Conservation (phyloP, 2,797 vertebrate genomes). For the Anguilla megastoma region DNA sequence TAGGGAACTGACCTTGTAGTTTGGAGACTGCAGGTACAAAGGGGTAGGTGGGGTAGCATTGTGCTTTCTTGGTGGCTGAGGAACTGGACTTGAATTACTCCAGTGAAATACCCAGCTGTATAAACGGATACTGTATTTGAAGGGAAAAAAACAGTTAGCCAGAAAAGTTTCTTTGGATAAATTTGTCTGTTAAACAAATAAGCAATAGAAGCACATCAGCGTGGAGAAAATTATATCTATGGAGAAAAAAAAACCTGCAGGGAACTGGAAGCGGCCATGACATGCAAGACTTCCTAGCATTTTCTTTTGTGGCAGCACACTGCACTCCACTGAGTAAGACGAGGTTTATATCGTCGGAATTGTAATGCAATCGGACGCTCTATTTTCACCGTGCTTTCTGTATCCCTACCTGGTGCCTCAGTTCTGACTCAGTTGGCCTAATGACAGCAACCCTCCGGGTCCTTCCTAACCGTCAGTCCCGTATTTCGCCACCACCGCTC, state of each 20-base stretch:
- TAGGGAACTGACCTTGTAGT: background rate
- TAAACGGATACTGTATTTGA: background rate
- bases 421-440: conserved; percentile 4
- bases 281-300: background rate
- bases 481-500: conserved; percentile 27
- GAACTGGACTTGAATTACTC: background rate
- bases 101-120: background rate
- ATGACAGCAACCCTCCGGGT: background rate
- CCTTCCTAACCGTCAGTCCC: background rate
- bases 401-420: background rate
- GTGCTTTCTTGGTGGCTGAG: background rate
- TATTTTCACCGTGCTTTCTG: background rate
- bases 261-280: background rate
- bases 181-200: background rate
- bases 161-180: background rate
- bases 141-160: background rate
- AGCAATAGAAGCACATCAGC: no score
- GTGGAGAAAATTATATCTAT: no score
- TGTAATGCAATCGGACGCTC: conserved; percentile 4
- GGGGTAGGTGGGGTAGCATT: background rate
- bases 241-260: background rate
- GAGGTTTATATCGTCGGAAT: conserved; percentile 1
- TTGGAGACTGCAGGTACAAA: background rate
- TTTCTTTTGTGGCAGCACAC: background rate
- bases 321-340: background rate